Conservation (phyloP, 2,888 invertebrate species). For the Acleris emargana region DNA sequence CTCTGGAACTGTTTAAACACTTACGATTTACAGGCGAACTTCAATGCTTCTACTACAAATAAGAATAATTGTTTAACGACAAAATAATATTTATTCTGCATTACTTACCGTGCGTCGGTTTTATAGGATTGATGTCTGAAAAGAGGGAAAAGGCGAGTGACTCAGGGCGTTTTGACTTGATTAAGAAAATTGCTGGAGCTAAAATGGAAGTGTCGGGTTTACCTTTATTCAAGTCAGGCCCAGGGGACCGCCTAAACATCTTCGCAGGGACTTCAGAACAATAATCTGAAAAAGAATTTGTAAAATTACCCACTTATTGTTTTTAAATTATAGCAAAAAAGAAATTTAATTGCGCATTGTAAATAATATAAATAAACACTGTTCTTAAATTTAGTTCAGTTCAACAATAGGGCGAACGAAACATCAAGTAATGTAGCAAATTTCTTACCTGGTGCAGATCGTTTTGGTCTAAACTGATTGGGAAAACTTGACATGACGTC, state of each 20-base stretch:
- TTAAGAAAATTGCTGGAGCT: neutral
- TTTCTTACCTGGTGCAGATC: slow-evolving; percentile 64
- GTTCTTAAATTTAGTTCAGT: no score
- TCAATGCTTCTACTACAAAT: neutral
- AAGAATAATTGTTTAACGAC: neutral
- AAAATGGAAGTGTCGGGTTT: slow-evolving; percentile 28
- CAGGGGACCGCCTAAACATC: slow-evolving; percentile 45
- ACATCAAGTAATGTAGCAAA: slow-evolving; percentile 24
- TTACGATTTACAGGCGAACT: slow-evolving; percentile 10
- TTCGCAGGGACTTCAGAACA: slow-evolving; percentile 53
- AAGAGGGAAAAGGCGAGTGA: slow-evolving; percentile 38
- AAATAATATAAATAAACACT: no score
- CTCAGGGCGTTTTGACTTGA: neutral
- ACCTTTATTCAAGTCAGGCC: slow-evolving; percentile 48
- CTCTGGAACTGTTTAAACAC: slow-evolving; percentile 56
- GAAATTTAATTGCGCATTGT: neutral
- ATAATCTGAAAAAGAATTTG: slow-evolving; percentile 54
- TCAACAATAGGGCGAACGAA: neutral
- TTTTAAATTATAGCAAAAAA: no score
- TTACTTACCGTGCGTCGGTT: slow-evolving; percentile 43
- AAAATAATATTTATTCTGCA: neutral
- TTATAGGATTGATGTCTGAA: slow-evolving; percentile 43
- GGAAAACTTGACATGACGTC: slow-evolving; percentile 61
- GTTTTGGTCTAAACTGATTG: slow-evolving; percentile 55
- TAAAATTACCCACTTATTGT: slow-evolving; percentile 14